phyloP scores from a whole-genome alignment of 2,113 vertebrate genomes.

The Notechis scutatus region DNA sequence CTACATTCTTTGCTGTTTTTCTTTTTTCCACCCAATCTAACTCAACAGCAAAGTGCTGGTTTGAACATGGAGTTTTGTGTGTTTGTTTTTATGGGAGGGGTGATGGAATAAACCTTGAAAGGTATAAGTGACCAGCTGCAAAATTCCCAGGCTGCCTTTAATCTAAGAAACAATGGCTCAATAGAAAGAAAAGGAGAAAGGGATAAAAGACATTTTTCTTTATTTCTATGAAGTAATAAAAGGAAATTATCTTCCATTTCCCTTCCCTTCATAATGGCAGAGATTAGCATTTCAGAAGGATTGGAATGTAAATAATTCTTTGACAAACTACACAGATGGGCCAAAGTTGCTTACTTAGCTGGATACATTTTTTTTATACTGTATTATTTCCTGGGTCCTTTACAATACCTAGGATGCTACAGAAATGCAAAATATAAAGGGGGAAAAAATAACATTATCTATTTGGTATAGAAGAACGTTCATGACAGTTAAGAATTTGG shows the following conservation, averaged over 20 bases:
- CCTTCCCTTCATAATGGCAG: conserved; percentile 49
- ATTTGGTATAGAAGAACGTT: neutral
- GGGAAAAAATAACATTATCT: neutral
- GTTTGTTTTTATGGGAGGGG: neutral
- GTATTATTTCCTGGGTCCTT: neutral
- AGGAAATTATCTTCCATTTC: conserved; percentile 53
- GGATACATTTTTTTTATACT: conserved; percentile 9
- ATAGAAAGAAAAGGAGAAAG: conserved; percentile 18
- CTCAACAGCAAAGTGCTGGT: neutral
- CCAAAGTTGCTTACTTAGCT: conserved; percentile 50
- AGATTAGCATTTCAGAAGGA: conserved; percentile 54
- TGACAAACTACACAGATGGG: conserved; percentile 16
- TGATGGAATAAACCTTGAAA: conserved; percentile 34
- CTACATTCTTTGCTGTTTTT: neutral
- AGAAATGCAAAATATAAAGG: neutral
- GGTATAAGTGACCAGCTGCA: conserved; percentile 49
- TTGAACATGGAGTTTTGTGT: neutral
- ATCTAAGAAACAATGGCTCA: conserved; percentile 38
- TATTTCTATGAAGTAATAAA: conserved; percentile 38
- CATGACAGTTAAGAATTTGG: neutral
- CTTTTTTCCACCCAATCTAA: neutral
- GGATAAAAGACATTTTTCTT: neutral
- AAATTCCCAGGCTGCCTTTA: conserved; percentile 35
- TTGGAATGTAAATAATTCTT: conserved; percentile 46
- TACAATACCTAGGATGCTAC: neutral